Percentiles rank a stretch among this genome's conserved stretches.
These are phyloP conservation scores for Artibeus jamaicensis DNA, from an alignment of 2,797 vertebrate genomes.

Conservation along the genomic window DNA sequence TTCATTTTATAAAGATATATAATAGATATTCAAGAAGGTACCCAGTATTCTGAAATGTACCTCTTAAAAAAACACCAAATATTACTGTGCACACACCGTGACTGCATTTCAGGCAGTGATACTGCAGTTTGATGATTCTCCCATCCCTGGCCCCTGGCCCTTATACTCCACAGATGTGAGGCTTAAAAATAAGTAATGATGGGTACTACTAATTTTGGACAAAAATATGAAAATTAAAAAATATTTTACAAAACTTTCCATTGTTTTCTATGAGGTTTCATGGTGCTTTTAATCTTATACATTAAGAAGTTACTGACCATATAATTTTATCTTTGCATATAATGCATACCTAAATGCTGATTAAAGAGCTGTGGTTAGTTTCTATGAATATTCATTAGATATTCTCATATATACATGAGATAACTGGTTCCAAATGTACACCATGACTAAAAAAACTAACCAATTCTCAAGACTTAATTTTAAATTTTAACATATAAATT, in stretches of 20 bases:
- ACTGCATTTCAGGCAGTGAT: not conserved
- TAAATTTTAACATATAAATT: constrained; percentile 15
- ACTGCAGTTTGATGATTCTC: not conserved
- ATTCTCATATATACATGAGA: not conserved
- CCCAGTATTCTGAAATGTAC: not conserved
- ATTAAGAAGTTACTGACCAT: not conserved
- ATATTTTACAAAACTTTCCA: not conserved
- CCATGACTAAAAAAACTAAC: not conserved
- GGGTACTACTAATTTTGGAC: not conserved
- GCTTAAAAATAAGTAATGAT: not conserved
- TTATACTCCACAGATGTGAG: not conserved
- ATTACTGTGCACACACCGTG: not conserved
- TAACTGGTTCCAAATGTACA: not conserved
- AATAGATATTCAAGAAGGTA: not conserved
- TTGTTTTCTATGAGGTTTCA: not conserved
- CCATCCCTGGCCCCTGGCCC: no score
- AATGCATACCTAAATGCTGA: not conserved
- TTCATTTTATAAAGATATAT: not conserved
- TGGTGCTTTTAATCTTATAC: not conserved
- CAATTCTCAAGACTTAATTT: constrained; percentile 6
- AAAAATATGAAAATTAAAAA: not conserved
- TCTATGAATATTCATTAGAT: not conserved
- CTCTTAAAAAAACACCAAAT: not conserved
- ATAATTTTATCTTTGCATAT: not conserved
- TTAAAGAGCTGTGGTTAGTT: not conserved